These are phyloP conservation scores for Chloromyia formosa DNA, from an alignment of 2,888 invertebrate genomes.

Conservation along the genomic window DNA sequence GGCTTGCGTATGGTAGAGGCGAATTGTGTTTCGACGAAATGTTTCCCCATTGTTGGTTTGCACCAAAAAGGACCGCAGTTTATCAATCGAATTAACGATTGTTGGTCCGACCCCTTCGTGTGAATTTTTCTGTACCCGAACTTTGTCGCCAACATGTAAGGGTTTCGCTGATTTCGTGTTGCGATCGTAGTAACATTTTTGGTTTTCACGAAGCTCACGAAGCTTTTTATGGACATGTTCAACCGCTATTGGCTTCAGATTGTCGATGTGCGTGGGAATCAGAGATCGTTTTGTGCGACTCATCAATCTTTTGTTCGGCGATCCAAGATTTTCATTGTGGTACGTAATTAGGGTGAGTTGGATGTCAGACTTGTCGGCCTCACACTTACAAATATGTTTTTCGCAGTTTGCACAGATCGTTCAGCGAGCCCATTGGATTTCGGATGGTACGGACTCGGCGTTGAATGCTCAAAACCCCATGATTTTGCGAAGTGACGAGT, in stretches of 20 bases:
- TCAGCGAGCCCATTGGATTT: constrained; percentile 49
- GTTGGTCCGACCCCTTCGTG: too few species aligned
- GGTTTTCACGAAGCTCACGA: neutral
- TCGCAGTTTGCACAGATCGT: constrained; percentile 49
- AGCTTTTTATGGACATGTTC: neutral
- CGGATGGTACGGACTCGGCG: constrained; percentile 48
- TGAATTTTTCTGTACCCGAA: neutral
- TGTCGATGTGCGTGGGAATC: constrained; percentile 9
- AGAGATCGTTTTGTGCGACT: too few species aligned
- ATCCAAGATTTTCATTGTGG: neutral
- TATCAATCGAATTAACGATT: too few species aligned
- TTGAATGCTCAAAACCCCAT: constrained; percentile 48
- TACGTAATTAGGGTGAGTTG: neutral
- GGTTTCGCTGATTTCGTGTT: constrained; percentile 34
- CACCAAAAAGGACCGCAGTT: too few species aligned
- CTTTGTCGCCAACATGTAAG: neutral
- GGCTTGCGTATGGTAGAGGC: too few species aligned
- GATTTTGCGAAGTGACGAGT: constrained; percentile 44
- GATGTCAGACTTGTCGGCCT: neutral
- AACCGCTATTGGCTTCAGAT: neutral
- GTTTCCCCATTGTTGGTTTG: too few species aligned
- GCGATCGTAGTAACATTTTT: constrained; percentile 29
- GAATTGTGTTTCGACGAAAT: too few species aligned
- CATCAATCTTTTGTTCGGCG: neutral
- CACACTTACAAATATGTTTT: constrained; percentile 35